Evolutionary conservation across 2,797 vertebrate species (phyloP).

Genomic region (Girardinus metallicus): DNA sequence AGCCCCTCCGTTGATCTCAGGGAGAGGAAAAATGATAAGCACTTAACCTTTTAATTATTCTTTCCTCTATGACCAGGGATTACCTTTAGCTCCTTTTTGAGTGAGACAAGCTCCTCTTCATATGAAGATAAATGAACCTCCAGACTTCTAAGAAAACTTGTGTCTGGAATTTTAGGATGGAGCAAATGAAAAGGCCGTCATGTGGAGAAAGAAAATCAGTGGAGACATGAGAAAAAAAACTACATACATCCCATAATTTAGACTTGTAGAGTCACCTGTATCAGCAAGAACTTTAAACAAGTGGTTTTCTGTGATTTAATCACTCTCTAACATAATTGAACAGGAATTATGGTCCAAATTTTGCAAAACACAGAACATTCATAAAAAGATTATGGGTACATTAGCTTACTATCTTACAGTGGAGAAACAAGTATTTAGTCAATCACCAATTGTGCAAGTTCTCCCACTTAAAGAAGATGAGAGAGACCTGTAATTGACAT

Average conservation of each 20-base stretch:
- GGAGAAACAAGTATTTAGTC: too few species aligned
- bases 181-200: not conserved
- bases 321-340: too few species aligned
- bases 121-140: slow-evolving; percentile 58
- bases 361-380: too few species aligned
- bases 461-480: too few species aligned
- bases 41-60: slow-evolving; percentile 84
- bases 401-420: too few species aligned
- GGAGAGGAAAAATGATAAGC: slow-evolving; percentile 62
- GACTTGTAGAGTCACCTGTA: not conserved
- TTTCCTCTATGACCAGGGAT: slow-evolving; percentile 66
- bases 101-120: slow-evolving; percentile 51
- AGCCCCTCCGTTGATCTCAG: slow-evolving; percentile 68
- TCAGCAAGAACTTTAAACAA: not conserved
- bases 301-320: too few species aligned
- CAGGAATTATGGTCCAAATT: too few species aligned
- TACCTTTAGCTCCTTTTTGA: slow-evolving; percentile 59
- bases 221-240: not conserved
- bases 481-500: too few species aligned
- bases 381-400: too few species aligned
- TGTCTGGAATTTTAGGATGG: slow-evolving; percentile 11
- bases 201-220: not conserved
- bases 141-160: slow-evolving; percentile 27
- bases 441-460: too few species aligned
- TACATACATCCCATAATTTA: not conserved